A percentile compares a stretch with the other conserved stretches of the same genome.
phyloP scores from a whole-genome alignment of 2,888 invertebrate genomes.

The Onchidella celtica region DNA sequence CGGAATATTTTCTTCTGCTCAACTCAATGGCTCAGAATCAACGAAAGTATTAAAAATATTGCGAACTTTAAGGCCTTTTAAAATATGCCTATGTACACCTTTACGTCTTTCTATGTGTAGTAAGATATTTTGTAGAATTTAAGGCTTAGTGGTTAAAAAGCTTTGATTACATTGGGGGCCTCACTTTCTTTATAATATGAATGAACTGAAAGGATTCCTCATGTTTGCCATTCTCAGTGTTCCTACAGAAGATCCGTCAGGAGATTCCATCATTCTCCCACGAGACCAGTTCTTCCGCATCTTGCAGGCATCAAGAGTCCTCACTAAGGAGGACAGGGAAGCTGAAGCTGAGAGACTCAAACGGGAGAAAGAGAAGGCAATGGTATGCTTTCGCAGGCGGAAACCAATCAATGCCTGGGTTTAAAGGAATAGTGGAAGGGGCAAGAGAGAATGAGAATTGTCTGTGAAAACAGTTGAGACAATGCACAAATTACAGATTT shows the following conservation, averaged over 20 bases:
- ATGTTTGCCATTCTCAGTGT: constrained; percentile 65
- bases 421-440: neutral
- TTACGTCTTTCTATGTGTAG: too few relatives aligned
- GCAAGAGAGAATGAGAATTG: neutral
- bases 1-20: too few relatives aligned
- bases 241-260: constrained; percentile 78
- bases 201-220: too few relatives aligned
- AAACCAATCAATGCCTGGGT: neutral
- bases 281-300: constrained; percentile 74
- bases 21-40: too few relatives aligned
- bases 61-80: too few relatives aligned
- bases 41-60: too few relatives aligned
- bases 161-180: too few relatives aligned
- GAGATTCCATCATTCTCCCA: constrained; percentile 73
- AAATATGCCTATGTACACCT: too few relatives aligned
- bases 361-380: constrained; percentile 64
- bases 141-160: too few relatives aligned
- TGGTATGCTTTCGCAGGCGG: constrained; percentile 55
- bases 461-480: neutral
- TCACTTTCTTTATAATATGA: too few relatives aligned
- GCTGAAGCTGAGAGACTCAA: constrained; percentile 64
- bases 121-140: too few relatives aligned
- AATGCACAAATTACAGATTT: neutral
- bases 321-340: constrained; percentile 72
- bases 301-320: constrained; percentile 67